phyloP scores from a whole-genome alignment of 2,113 vertebrate genomes.

The Puntigrus tetrazona region DNA sequence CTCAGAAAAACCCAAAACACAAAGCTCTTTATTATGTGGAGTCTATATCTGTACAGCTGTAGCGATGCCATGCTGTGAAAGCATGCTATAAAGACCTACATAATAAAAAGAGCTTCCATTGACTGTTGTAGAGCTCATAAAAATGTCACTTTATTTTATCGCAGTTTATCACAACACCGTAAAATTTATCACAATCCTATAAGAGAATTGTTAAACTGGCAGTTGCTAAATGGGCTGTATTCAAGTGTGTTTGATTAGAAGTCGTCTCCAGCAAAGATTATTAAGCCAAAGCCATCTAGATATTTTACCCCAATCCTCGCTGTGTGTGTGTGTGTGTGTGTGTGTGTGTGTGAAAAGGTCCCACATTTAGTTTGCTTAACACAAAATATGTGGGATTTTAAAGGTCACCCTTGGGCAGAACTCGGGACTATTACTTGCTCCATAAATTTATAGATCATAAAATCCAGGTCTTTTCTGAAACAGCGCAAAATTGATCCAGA shows the following conservation, averaged over 20 bases:
- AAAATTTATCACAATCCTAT: background rate
- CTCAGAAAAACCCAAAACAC: background rate
- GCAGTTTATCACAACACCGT: constrained; percentile 23
- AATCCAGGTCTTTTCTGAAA: background rate
- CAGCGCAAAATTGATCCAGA: background rate
- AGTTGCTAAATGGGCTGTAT: background rate
- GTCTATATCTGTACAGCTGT: background rate
- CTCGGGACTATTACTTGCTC: constrained; percentile 4
- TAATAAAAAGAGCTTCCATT: background rate
- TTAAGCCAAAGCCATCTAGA: background rate
- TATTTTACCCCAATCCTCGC: background rate
- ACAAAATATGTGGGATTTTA: constrained; percentile 13
- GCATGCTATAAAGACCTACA: background rate
- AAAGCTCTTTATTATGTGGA: constrained; percentile 16
- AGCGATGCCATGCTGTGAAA: background rate
- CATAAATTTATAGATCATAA: background rate
- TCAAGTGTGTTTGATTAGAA: constrained; percentile 14
- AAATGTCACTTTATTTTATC: background rate
- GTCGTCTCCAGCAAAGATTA: background rate
- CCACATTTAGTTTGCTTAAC: background rate
- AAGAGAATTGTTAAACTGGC: constrained; percentile 12
- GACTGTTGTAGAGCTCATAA: constrained; percentile 13
- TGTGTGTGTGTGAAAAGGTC: too few relatives aligned
- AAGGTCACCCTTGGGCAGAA: constrained; percentile 22
- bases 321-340: background rate